phyloP scores from a whole-genome alignment of 2,888 invertebrate species.

The Myopa testacea region DNA sequence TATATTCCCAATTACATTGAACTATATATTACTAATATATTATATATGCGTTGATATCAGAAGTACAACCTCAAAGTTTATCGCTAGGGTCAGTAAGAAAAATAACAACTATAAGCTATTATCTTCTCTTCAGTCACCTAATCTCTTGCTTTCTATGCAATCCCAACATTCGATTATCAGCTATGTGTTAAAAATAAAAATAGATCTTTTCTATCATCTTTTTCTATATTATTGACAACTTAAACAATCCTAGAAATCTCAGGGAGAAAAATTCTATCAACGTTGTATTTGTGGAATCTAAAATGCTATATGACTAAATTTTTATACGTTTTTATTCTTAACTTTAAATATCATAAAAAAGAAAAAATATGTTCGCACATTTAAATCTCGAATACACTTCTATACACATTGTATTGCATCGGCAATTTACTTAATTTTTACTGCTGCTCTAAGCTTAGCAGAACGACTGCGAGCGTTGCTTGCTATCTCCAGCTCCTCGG shows the following conservation, averaged over 20 bases:
- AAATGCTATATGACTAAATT: too few species aligned
- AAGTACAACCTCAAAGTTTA: constrained; percentile 2
- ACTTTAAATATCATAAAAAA: too few species aligned
- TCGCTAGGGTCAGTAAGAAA: constrained; percentile 4
- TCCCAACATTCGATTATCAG: background rate
- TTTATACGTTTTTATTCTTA: too few species aligned
- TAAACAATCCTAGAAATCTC: too few species aligned
- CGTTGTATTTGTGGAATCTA: too few species aligned
- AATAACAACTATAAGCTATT: background rate
- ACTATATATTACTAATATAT: background rate
- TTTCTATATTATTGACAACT: too few species aligned
- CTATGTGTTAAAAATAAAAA: background rate
- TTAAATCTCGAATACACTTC: too few species aligned
- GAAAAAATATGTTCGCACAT: too few species aligned
- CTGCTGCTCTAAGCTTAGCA: constrained; percentile 87
- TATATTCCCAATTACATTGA: background rate
- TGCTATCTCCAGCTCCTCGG: constrained; percentile 79
- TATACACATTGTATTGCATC: background rate
- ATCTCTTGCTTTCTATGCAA: background rate
- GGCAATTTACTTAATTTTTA: constrained; percentile 72
- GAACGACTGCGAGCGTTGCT: constrained; percentile 88
- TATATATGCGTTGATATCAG: background rate
- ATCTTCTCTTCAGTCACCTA: background rate
- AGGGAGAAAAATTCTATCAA: too few species aligned
- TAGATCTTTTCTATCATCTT: too few species aligned